These are phyloP conservation scores for Isurus oxyrinchus DNA, from an alignment of 2,113 vertebrate genomes.

Conservation along the genomic window DNA sequence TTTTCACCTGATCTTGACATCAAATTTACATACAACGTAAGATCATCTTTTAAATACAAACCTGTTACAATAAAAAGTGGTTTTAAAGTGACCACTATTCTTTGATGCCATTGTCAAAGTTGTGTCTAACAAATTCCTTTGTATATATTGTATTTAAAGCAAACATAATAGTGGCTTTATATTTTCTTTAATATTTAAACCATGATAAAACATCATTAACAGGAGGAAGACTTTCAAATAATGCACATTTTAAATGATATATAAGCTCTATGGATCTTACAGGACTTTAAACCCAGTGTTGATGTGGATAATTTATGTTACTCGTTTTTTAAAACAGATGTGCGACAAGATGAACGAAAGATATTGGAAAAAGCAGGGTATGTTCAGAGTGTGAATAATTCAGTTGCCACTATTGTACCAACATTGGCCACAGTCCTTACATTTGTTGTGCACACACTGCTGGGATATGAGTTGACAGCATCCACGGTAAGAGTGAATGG, in stretches of 20 bases:
- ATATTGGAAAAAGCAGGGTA: slow-evolving; percentile 56
- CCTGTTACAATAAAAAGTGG: neutral
- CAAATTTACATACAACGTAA: slow-evolving; percentile 42
- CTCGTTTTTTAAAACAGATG: slow-evolving; percentile 47
- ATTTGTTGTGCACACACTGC: slow-evolving; percentile 60
- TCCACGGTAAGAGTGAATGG: slow-evolving; percentile 55
- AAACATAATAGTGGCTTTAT: neutral
- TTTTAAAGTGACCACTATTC: neutral
- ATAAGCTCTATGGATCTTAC: neutral
- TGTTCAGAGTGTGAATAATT: slow-evolving; percentile 60
- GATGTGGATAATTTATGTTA: neutral
- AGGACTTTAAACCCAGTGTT: neutral
- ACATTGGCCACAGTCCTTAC: slow-evolving; percentile 58
- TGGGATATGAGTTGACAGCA: slow-evolving; percentile 50
- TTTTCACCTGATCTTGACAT: slow-evolving; percentile 35
- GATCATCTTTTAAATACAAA: neutral
- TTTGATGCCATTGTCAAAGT: neutral
- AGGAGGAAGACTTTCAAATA: neutral
- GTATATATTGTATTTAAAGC: neutral
- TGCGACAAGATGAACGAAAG: slow-evolving; percentile 57
- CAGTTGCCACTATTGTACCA: slow-evolving; percentile 53
- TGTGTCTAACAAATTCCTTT: neutral
- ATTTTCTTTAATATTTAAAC: neutral
- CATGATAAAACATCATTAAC: neutral
- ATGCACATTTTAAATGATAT: neutral